phyloP scores from a whole-genome alignment of 2,888 invertebrate species.

The Netelia virgata region DNA sequence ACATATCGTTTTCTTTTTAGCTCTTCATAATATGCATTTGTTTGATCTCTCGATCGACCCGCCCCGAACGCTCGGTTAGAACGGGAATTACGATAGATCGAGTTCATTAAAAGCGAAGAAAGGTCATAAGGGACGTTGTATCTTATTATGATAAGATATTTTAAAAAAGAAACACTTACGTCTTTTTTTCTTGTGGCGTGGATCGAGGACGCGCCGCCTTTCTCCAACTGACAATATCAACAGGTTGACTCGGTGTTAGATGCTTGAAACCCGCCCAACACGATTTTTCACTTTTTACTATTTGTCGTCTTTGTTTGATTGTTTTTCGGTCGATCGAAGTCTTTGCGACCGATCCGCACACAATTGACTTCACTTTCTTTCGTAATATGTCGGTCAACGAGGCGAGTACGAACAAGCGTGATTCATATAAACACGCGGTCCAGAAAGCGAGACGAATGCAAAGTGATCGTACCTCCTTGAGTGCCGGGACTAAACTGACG shows the following conservation, averaged over 20 bases:
- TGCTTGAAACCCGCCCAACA: not conserved
- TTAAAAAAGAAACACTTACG: constrained; percentile 28
- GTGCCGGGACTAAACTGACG: constrained; percentile 70
- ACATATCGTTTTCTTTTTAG: not conserved
- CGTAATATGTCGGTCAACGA: not conserved
- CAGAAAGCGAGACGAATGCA: not conserved
- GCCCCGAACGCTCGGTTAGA: too few relatives aligned
- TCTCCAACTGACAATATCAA: constrained; percentile 47
- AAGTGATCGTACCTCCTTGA: constrained; percentile 55
- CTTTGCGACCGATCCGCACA: not conserved
- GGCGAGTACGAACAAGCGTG: not conserved
- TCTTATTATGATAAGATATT: constrained; percentile 3
- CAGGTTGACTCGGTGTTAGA: constrained; percentile 36
- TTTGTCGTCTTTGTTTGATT: not conserved
- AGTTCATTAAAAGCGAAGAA: not conserved
- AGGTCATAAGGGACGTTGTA: not conserved
- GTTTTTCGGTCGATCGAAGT: not conserved
- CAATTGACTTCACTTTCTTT: not conserved
- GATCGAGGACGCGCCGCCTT: constrained; percentile 49
- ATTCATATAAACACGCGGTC: constrained; percentile 32
- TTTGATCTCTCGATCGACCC: not conserved
- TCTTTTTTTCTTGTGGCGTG: constrained; percentile 8
- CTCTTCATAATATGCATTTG: not conserved
- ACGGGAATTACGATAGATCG: not conserved
- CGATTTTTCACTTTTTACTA: not conserved